Evolutionary conservation across 2,113 vertebrate genomes (phyloP).

Genomic region (Pelvicachromis taeniatus): DNA sequence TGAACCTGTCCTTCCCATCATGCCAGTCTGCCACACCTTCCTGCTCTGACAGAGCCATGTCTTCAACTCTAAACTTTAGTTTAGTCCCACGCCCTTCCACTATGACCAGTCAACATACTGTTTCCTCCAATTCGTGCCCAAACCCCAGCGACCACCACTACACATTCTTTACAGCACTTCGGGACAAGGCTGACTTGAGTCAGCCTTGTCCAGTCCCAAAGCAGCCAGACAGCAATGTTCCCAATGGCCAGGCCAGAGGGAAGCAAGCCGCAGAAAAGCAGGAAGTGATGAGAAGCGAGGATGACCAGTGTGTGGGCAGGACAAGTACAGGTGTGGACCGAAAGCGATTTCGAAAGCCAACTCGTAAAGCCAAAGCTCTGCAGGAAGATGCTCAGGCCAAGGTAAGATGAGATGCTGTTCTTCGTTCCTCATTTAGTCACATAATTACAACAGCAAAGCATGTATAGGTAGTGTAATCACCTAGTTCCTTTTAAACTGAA

Average conservation of each 20-base stretch:
- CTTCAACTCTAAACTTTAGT: background rate
- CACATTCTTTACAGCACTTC: background rate
- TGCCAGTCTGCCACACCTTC: background rate
- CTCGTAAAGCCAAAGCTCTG: constrained; percentile 26
- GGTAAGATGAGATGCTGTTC: background rate
- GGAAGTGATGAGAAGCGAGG: background rate
- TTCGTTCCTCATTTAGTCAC: background rate
- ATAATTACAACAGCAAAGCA: background rate
- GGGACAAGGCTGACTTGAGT: background rate
- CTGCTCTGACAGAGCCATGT: background rate
- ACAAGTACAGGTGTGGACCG: background rate
- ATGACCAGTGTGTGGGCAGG: background rate
- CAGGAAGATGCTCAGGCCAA: background rate
- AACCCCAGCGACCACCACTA: background rate
- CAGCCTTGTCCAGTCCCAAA: background rate
- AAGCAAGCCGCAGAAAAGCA: background rate
- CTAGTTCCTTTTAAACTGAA: background rate
- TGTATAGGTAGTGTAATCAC: background rate
- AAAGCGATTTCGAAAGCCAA: constrained; percentile 47
- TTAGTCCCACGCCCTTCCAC: background rate
- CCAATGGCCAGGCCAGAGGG: background rate
- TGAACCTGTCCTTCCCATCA: background rate
- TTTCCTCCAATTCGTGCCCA: background rate
- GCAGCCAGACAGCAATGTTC: background rate
- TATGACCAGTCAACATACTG: background rate